A percentile compares a stretch with the other conserved stretches of the same genome.
phyloP scores from a whole-genome alignment of 2,113 vertebrate species.

The Taurulus bubalis region DNA sequence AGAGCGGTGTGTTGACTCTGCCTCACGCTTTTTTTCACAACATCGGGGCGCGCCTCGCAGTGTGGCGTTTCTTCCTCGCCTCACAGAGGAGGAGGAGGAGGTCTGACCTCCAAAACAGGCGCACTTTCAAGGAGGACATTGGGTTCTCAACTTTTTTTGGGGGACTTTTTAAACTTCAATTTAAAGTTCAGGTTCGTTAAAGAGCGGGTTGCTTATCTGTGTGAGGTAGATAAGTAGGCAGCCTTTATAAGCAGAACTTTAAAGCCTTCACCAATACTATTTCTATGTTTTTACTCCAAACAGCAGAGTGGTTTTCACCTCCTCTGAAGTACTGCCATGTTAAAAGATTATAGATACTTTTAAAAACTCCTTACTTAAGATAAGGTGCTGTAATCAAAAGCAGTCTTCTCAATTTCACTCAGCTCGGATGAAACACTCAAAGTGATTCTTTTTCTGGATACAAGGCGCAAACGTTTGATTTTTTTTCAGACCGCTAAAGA shows the following conservation, averaged over 20 bases:
- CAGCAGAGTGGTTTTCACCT: conserved; percentile 17
- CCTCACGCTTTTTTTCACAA: conserved; percentile 22
- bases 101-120: neutral
- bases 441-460: conserved; percentile 7
- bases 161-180: conserved; percentile 21
- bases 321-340: conserved; percentile 52
- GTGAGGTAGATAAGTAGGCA: conserved; percentile 29
- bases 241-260: conserved; percentile 48
- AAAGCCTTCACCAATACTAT: conserved; percentile 46
- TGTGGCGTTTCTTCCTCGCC: neutral
- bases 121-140: conserved; percentile 7
- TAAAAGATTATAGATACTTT: conserved; percentile 61
- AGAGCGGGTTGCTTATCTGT: conserved; percentile 41
- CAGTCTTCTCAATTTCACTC: conserved; percentile 25
- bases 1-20: conserved; percentile 26
- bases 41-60: conserved; percentile 7
- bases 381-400: conserved; percentile 51
- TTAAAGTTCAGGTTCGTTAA: conserved; percentile 47
- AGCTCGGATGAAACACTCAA: conserved; percentile 4
- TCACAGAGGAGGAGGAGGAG: neutral
- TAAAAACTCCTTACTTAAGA: conserved; percentile 45
- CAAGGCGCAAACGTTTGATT: neutral
- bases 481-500: conserved; percentile 8
- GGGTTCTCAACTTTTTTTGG: conserved; percentile 26
- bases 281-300: conserved; percentile 36